A percentile compares a stretch with the other conserved stretches of the same genome.
phyloP scores from a whole-genome alignment of 1,140 invertebrate genomes.

The Oncopeltus fasciatus region DNA sequence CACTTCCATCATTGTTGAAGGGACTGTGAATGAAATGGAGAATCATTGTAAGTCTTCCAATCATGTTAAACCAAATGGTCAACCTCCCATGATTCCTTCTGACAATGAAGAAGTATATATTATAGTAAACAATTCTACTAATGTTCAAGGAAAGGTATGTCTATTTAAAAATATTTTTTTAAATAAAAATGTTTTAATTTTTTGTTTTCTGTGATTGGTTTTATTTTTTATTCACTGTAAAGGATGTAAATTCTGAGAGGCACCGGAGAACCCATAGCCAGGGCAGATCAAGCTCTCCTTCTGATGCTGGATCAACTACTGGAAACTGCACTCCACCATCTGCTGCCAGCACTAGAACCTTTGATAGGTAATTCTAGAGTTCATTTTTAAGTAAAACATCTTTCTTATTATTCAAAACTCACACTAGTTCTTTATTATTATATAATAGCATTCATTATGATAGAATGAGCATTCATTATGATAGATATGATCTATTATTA shows the following conservation, averaged over 20 bases:
- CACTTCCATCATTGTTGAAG: slow-evolving; percentile 24
- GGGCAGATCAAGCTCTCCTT: slow-evolving; percentile 23
- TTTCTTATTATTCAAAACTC: no score
- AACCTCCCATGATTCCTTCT: slow-evolving; percentile 14
- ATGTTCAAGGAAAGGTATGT: slow-evolving; percentile 21
- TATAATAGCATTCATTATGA: no score
- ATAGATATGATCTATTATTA: no score
- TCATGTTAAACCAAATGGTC: slow-evolving; percentile 16
- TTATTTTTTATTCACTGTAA: background rate
- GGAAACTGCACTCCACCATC: slow-evolving; percentile 27
- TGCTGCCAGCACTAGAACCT: slow-evolving; percentile 25
- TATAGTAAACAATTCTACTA: slow-evolving; percentile 27
- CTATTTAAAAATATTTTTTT: slow-evolving; percentile 10
- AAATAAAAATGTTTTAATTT: background rate
- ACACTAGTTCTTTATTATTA: no score
- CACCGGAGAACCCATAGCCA: slow-evolving; percentile 14
- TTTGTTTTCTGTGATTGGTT: background rate
- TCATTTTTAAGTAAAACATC: no score
- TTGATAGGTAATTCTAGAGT: slow-evolving; percentile 25
- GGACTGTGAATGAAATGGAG: slow-evolving; percentile 4
- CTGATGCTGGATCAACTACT: slow-evolving; percentile 27
- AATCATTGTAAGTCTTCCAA: background rate
- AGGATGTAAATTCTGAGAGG: background rate
- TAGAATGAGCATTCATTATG: no score
- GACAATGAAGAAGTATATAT: slow-evolving; percentile 26